Base-by-base conservation (phyloP, 2,888 invertebrate genomes). In the Argynnis bischoffii region DNA sequence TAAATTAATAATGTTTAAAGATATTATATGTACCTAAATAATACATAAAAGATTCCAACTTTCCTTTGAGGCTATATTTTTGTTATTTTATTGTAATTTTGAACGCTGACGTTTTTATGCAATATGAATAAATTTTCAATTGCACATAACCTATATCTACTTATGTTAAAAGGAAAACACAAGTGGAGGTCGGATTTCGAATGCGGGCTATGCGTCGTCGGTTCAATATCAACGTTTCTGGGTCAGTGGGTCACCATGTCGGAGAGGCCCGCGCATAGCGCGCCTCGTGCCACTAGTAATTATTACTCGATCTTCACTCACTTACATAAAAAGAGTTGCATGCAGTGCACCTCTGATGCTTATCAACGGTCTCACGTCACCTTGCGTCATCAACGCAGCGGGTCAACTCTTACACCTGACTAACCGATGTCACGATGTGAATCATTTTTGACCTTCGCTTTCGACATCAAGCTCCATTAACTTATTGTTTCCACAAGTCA, bases 151-250 rank as follows among this genome's bases (percentile, higher is more conserved):
- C 61, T 51, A 55, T 66, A 63, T 66, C 50, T 55, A 66, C 66
- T 71, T 72, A 72, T 73, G 69, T 72, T 74, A 81, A 84, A 83
- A 82, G 84, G 81, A 86, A 89, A 88, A 86, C 81, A 83, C 79
- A 83, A 88, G 86, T 88, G 81, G 90, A 89, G 91, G 91, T 88
- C 86, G 88, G 78, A 82, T 88, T 89, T 87, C 83, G 88, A 86
- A 88, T 86, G 85, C 86, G 87, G 85, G 86, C 83, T 81, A 82
- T 85, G 86, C 86, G 87, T 87, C 84, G 85, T 80, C 83, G 91
- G 92, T 92, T 92, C 92, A 92, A 92, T 92, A 92, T 90, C 91
- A 90, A 85, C 83, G 80, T 84, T 90, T 89, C 89, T 92, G 86
- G 92, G 92, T 91, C 86, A 92, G 92, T 92, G 89, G 91, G 92